Conservation (phyloP, 2,888 invertebrate genomes). For the Acanthococcus lagerstroemiae region DNA sequence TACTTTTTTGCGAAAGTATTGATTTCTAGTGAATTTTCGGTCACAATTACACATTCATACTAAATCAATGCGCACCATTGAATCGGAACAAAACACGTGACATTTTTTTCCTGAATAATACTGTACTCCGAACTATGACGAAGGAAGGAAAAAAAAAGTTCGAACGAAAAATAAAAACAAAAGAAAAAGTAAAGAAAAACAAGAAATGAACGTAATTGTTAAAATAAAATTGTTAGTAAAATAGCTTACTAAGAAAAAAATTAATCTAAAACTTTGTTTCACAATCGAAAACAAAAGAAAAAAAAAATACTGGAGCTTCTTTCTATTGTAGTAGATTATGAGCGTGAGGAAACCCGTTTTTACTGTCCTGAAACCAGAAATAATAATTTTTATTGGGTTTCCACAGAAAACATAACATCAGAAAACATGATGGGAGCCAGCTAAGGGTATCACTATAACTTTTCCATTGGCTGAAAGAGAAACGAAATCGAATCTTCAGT, state of each 20-base stretch:
- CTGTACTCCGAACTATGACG: too few relatives aligned
- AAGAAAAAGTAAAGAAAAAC: not conserved
- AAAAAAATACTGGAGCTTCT: not conserved
- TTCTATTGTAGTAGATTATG: conserved; percentile 23
- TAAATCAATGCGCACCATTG: too few relatives aligned
- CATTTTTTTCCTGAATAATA: too few relatives aligned
- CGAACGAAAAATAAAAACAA: not conserved
- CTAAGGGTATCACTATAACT: too few relatives aligned
- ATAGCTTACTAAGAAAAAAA: not conserved
- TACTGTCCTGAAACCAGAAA: conserved; percentile 14
- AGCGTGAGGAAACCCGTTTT: conserved; percentile 28
- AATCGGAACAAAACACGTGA: too few relatives aligned
- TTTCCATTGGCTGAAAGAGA: too few relatives aligned
- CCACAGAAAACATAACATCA: too few relatives aligned
- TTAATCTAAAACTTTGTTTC: not conserved
- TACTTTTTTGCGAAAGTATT: too few relatives aligned
- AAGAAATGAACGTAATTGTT: not conserved
- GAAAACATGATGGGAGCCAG: too few relatives aligned
- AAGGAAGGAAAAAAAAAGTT: not conserved
- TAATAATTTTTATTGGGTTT: not conserved
- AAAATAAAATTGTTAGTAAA: not conserved
- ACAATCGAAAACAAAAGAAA: not conserved
- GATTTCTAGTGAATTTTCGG: too few relatives aligned
- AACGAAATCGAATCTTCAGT: too few relatives aligned
- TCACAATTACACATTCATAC: too few relatives aligned